Conservation (phyloP, 2,888 invertebrate species). For the Thecophora atra region DNA sequence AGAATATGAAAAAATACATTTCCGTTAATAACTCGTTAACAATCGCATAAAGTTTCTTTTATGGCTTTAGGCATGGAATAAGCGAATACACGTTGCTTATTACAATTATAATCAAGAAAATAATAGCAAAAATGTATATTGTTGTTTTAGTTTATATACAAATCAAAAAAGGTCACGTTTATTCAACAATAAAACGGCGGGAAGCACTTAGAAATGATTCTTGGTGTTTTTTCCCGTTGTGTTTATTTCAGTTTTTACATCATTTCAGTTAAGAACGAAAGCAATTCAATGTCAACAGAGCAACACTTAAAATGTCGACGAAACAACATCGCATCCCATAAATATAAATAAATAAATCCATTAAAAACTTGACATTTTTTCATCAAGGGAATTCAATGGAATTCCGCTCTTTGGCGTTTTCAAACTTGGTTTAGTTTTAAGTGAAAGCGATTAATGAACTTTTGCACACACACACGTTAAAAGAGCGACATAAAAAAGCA, state of each 20-base stretch:
- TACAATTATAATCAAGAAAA: too few relatives aligned
- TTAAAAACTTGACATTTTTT: constrained; percentile 19
- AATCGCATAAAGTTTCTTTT: neutral
- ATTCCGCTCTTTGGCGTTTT: constrained; percentile 13
- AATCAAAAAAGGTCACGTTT: too few relatives aligned
- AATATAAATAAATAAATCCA: constrained; percentile 1
- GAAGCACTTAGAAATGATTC: too few relatives aligned
- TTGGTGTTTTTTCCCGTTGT: too few relatives aligned
- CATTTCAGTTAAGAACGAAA: neutral
- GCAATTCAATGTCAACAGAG: neutral
- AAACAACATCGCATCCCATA: neutral
- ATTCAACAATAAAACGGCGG: too few relatives aligned
- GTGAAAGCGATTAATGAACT: constrained; percentile 33
- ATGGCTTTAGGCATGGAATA: neutral
- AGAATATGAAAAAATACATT: constrained; percentile 8
- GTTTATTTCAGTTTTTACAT: neutral
- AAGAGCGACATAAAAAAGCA: too few relatives aligned
- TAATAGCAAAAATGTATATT: too few relatives aligned
- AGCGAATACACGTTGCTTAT: too few relatives aligned
- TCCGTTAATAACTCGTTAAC: constrained; percentile 14
- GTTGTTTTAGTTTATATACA: too few relatives aligned
- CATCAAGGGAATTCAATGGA: constrained; percentile 28
- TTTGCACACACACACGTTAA: neutral
- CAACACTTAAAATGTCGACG: neutral
- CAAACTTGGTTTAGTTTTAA: constrained; percentile 32